Percentiles rank a stretch among this genome's conserved stretches.
These are phyloP conservation scores for Archips xylosteana DNA, from an alignment of 2,888 invertebrate species.

Conservation along the genomic window DNA sequence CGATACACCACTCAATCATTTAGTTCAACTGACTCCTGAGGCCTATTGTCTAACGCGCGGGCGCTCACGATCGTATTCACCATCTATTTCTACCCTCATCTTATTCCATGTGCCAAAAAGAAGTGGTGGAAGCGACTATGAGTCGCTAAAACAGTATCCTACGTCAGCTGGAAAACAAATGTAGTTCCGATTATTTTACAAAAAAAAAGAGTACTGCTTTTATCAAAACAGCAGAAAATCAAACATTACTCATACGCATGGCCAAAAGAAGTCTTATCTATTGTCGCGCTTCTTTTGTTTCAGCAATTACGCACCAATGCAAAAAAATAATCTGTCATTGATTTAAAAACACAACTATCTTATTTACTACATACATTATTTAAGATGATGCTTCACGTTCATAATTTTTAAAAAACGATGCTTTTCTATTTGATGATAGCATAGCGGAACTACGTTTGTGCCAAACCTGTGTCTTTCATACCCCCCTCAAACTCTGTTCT, in stretches of 20 bases:
- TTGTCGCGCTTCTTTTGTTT: no score
- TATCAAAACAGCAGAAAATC: no score
- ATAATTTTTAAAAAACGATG: no score
- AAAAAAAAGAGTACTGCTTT: not conserved
- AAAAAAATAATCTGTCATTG: no score
- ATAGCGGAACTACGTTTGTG: slow-evolving; percentile 2
- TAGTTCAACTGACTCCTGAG: not conserved
- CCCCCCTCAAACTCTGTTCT: slow-evolving; percentile 42
- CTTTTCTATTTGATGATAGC: not conserved
- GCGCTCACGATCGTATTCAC: no score
- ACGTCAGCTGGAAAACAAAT: not conserved
- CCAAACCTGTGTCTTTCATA: not conserved
- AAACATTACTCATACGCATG: not conserved
- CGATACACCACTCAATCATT: not conserved
- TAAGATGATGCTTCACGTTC: no score
- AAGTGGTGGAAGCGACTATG: no score
- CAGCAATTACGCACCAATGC: no score
- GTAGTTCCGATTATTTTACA: not conserved
- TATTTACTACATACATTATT: no score
- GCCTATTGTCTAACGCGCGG: not conserved
- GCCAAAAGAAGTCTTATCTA: not conserved
- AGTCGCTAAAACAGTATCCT: not conserved
- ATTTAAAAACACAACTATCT: no score
- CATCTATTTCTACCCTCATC: no score
- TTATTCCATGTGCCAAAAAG: no score